Conservation (phyloP, 92 coral and sea anemone species). For the Umimayanthus kanabou region DNA sequence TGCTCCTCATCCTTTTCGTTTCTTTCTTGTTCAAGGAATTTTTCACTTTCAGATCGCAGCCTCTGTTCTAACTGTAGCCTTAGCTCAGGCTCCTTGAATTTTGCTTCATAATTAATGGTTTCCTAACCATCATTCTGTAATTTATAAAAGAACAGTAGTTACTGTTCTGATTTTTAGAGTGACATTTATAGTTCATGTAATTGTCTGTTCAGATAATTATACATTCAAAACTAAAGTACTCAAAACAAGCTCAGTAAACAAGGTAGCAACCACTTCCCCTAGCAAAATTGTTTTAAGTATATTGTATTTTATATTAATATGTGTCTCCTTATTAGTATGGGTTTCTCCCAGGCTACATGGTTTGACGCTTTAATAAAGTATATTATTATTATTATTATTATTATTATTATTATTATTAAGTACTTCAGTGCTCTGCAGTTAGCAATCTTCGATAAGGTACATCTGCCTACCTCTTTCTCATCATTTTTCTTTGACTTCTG, state of each 20-base stretch:
- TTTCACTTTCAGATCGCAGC: neutral
- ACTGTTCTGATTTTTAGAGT: neutral
- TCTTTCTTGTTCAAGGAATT: neutral
- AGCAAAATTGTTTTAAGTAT: neutral
- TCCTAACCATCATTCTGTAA: neutral
- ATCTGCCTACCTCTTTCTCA: neutral
- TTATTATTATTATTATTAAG: neutral
- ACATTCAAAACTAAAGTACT: neutral
- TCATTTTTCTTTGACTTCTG: neutral
- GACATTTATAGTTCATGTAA: neutral
- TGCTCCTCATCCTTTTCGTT: neutral
- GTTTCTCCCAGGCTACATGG: too few relatives aligned
- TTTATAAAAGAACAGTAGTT: neutral
- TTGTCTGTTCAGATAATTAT: too few relatives aligned
- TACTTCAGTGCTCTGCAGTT: conserved; percentile 5
- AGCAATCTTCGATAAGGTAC: neutral
- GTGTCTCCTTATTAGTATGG: too few relatives aligned
- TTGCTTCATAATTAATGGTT: conserved; percentile 1
- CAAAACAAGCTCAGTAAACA: neutral
- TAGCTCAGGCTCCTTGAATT: neutral
- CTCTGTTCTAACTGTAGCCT: neutral
- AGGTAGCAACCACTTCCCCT: neutral
- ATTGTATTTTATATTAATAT: too few relatives aligned
- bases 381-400: too few relatives aligned
- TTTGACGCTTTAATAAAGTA: too few relatives aligned